A percentile compares a stretch with the other conserved stretches of the same genome.
phyloP scores from a whole-genome alignment of 2,113 vertebrate species.

The cattle (Bos taurus) region ARS-UCD2.0 NC_037357.1:92027001-92027500 shows the following conservation, averaged over 20 bases:
- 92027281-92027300: constrained; percentile 88
- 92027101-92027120: constrained; percentile 88
- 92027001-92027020: constrained; percentile 86
- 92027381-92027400: constrained; percentile 87
- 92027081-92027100: constrained; percentile 86
- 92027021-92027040: constrained; percentile 88
- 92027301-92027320: constrained; percentile 83
- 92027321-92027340: constrained; percentile 77
- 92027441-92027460: constrained; percentile 85
- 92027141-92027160: constrained; percentile 88
- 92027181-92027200: constrained; percentile 92
- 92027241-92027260: constrained; percentile 91
- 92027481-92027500: constrained; percentile 91
- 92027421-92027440: constrained; percentile 84
- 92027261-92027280: constrained; percentile 86
- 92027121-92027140: constrained; percentile 89
- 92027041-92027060: constrained; percentile 85
- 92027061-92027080: constrained; percentile 89
- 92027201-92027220: constrained; percentile 90
- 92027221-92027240: constrained; percentile 91
- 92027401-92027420: constrained; percentile 84
- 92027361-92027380: constrained; percentile 83
- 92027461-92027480: constrained; percentile 87
- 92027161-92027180: constrained; percentile 86
- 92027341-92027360: constrained; percentile 77